phyloP scores from a whole-genome alignment of 1,140 invertebrate species.

The Hetaerina americana region DNA sequence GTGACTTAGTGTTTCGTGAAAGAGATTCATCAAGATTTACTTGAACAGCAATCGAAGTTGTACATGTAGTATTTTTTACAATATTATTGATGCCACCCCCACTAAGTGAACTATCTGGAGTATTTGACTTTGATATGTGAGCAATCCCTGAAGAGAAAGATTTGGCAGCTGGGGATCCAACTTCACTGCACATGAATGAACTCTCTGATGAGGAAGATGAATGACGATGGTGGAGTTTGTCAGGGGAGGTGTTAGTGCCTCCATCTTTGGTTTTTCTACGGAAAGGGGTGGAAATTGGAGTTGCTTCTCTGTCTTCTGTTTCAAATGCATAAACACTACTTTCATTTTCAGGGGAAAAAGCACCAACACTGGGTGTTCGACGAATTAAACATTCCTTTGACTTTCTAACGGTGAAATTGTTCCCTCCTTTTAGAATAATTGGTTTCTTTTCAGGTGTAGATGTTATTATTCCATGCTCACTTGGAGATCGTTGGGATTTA shows the following conservation, averaged over 20 bases:
- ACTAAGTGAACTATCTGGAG: conserved; percentile 4
- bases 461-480: conserved; percentile 13
- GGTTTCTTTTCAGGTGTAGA: conserved; percentile 31
- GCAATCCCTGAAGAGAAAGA: neutral
- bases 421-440: conserved; percentile 32
- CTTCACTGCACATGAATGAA: conserved; percentile 6
- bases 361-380: conserved; percentile 34
- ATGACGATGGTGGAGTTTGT: neutral
- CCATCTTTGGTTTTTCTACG: conserved; percentile 23
- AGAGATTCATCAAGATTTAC: conserved; percentile 32
- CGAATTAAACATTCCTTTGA: conserved; percentile 31
- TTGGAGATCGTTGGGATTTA: conserved; percentile 2
- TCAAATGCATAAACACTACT: conserved; percentile 58
- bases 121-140: neutral
- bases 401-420: conserved; percentile 35
- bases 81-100: conserved; percentile 3
- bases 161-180: neutral
- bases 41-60: conserved; percentile 43
- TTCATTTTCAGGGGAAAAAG: conserved; percentile 54
- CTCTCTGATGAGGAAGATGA: conserved; percentile 10
- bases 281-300: conserved; percentile 40
- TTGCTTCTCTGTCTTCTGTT: conserved; percentile 34
- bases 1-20: neutral
- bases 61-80: conserved; percentile 20
- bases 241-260: neutral